Evolutionary conservation across 2,113 vertebrate genomes (phyloP).

Genomic region (Melanerpes formicivorus): DNA sequence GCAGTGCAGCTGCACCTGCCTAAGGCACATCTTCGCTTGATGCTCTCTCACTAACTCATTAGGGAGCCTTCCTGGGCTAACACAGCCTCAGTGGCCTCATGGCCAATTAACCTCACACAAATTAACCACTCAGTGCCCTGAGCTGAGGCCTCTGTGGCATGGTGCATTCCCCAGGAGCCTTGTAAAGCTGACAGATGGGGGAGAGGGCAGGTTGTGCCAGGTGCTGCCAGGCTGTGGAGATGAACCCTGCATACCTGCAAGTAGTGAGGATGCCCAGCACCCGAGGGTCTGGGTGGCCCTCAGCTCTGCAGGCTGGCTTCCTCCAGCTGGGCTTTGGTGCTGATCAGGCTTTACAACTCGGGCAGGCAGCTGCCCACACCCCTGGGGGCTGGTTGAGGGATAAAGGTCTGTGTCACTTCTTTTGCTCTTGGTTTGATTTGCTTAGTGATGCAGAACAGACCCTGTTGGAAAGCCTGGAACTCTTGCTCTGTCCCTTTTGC

Average conservation of each 20-base stretch:
- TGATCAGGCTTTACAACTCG: neutral
- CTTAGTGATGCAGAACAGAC: neutral
- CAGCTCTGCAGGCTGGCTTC: neutral
- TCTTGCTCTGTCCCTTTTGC: neutral
- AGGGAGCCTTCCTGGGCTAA: neutral
- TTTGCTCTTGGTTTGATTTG: constrained; percentile 6
- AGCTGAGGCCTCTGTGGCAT: neutral
- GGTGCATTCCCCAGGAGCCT: neutral
- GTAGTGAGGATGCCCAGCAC: neutral
- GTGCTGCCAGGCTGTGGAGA: neutral
- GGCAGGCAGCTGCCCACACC: neutral
- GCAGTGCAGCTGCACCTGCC: neutral
- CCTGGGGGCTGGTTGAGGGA: rapidly evolving
- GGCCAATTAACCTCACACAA: neutral
- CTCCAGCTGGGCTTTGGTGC: neutral
- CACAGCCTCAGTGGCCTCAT: neutral
- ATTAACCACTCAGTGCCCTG: neutral
- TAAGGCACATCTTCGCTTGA: neutral
- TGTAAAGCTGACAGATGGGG: neutral
- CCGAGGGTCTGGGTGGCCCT: neutral
- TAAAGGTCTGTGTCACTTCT: neutral
- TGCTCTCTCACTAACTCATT: neutral
- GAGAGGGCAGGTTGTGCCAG: neutral
- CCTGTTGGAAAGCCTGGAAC: neutral
- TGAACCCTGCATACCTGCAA: rapidly evolving